These are phyloP conservation scores for Triplophysa tibetana DNA, from an alignment of 2,113 vertebrate genomes.

Conservation along the genomic window DNA sequence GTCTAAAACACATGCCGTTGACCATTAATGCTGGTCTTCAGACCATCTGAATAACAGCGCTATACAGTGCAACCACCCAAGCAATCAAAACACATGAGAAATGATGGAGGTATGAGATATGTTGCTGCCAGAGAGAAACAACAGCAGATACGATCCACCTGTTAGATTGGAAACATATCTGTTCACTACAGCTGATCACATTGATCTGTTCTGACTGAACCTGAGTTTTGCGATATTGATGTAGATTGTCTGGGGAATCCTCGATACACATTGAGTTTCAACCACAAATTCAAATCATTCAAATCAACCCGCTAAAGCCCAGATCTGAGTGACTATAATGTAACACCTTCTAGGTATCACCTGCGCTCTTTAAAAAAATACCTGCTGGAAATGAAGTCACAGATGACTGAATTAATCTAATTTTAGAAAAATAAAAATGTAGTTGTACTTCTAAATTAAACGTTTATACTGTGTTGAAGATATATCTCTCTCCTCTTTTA, in stretches of 20 bases:
- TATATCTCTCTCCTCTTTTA: too few relatives aligned
- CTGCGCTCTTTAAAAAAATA: not conserved
- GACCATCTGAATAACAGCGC: too few relatives aligned
- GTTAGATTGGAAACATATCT: not conserved
- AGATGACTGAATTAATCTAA: not conserved
- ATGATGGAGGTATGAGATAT: too few relatives aligned
- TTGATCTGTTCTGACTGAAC: conserved; percentile 25
- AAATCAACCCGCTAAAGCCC: not conserved
- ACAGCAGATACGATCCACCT: not conserved
- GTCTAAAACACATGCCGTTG: too few relatives aligned
- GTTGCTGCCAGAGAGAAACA: not conserved
- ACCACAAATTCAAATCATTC: conserved; percentile 8
- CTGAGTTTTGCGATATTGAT: conserved; percentile 14
- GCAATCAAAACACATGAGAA: too few relatives aligned
- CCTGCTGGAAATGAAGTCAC: not conserved
- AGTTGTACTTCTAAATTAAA: too few relatives aligned
- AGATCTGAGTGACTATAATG: not conserved
- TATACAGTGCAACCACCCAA: too few relatives aligned
- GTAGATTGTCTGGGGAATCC: not conserved
- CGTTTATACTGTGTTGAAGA: too few relatives aligned
- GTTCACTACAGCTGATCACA: not conserved
- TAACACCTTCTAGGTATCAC: not conserved
- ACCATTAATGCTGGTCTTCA: too few relatives aligned
- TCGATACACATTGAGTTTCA: conserved; percentile 8
- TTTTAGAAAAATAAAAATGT: not conserved